Percentiles rank a stretch among this genome's conserved stretches.
These are phyloP conservation scores for Acropora yongei DNA, from an alignment of 64 coral and sea anemone genomes.

Conservation along the genomic window DNA sequence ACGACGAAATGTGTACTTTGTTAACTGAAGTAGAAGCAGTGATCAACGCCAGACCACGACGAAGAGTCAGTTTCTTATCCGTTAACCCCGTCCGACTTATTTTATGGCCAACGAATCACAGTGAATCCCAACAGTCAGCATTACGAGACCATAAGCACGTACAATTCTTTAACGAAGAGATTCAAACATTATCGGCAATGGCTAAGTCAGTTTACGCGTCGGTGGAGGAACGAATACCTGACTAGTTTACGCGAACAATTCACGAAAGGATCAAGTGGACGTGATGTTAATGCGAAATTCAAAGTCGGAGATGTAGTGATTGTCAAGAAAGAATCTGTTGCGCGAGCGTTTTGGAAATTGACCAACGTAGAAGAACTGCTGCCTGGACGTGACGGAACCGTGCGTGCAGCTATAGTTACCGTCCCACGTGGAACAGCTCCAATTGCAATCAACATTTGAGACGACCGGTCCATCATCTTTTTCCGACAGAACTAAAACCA, in stretches of 20 bases:
- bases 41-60: conserved; percentile 24
- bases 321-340: background rate
- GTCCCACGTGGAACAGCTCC: background rate
- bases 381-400: background rate
- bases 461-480: conserved; percentile 45
- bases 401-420: conserved; percentile 4
- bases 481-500: conserved; percentile 39
- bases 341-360: conserved; percentile 38
- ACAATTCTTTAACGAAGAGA: no score
- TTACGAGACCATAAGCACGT: no score
- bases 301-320: background rate
- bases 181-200: no score
- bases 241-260: no score
- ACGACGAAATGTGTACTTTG: background rate
- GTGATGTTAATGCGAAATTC: no score
- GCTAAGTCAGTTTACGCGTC: no score
- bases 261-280: no score
- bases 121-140: no score
- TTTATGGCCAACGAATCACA: no score
- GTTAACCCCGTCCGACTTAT: background rate
- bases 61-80: background rate
- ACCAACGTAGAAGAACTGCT: conserved; percentile 28
- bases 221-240: no score
- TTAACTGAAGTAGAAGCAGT: conserved; percentile 32
- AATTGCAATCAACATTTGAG: conserved; percentile 24